A percentile compares a stretch with the other conserved stretches of the same genome.
These are phyloP conservation scores for Cinclus cinclus DNA, from an alignment of 2,113 vertebrate genomes.

Conservation along the genomic window DNA sequence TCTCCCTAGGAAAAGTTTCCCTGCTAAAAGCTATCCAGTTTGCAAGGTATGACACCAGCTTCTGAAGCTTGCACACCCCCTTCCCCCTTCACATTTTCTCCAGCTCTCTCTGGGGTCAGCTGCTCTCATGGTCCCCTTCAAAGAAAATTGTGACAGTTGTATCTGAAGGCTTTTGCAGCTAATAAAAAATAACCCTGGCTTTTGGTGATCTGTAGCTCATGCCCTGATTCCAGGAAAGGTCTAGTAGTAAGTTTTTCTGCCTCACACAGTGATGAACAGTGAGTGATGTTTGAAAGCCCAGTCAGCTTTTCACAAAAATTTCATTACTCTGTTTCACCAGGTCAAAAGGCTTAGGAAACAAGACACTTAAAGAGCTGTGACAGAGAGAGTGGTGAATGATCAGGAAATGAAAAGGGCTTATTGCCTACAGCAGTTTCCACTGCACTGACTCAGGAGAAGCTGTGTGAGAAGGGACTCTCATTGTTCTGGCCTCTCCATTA, in stretches of 20 bases:
- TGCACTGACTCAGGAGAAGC: not conserved
- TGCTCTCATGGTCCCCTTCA: not conserved
- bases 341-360: not conserved
- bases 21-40: not conserved
- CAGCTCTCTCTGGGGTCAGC: not conserved
- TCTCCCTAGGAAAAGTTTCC: not conserved
- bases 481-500: not conserved
- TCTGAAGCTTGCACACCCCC: not conserved
- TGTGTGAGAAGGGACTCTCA: not conserved
- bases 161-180: not conserved
- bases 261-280: not conserved
- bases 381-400: not conserved
- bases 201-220: not conserved
- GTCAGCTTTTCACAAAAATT: constrained; percentile 6
- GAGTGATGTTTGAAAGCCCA: not conserved
- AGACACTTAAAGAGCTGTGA: not conserved
- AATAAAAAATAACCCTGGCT: not conserved
- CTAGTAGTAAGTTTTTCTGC: not conserved
- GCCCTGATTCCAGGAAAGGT: not conserved
- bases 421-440: not conserved
- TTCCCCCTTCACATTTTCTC: not conserved
- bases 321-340: not conserved
- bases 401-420: not conserved
- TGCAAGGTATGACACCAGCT: not conserved
- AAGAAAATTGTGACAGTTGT: not conserved